Base-by-base conservation (phyloP, 2,113 vertebrate species). In the Blennius ocellaris region DNA sequence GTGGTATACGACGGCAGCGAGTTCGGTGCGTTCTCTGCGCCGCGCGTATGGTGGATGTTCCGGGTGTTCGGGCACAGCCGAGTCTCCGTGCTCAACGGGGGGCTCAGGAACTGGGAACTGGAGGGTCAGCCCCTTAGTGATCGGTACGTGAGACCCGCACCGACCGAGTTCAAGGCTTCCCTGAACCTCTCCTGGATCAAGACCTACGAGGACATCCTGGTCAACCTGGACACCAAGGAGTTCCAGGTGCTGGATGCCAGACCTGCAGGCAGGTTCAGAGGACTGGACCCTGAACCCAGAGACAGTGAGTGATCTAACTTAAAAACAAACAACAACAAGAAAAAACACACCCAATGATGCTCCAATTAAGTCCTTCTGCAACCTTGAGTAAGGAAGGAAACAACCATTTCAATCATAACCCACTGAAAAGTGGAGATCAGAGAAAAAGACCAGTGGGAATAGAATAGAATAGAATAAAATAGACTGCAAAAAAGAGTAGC, bases 31-130 rank as follows among this genome's bases (percentile, higher is more conserved):
- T 98, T 96, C 90, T 89, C 95, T 0, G 97, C 96, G 0, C 96
- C 97, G 0, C 93, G 97, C 0, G 93, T 97, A 8, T 99, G 97
- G 97, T 99, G 97, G 97, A 98, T 99, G 97, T 99, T 99, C 84
- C 93, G 96, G 2, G 92, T 85, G 49, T 99, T 98, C 0, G 97
- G 97, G 2, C 97, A 99, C 36, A 65, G 73, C 11, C 45, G 90
- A 0, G 97, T 99, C 59, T 98, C 97, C 0, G 74, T 98, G 58
- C 92, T 99, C 7, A 91, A 96, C 49, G 96, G 97, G 0, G 97
- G 97, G 7, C 73, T 98, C 43, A 93, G 93, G 74, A 92, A 92
- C 78, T 99, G 97, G 97, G 76, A 92, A 59, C 85, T 77, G 49
- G 95, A 95, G 63, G 94, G 94, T 6, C 79, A 93, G 21, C 90